Base-by-base conservation (phyloP, 2,113 vertebrate species). In the Scomber colias region DNA sequence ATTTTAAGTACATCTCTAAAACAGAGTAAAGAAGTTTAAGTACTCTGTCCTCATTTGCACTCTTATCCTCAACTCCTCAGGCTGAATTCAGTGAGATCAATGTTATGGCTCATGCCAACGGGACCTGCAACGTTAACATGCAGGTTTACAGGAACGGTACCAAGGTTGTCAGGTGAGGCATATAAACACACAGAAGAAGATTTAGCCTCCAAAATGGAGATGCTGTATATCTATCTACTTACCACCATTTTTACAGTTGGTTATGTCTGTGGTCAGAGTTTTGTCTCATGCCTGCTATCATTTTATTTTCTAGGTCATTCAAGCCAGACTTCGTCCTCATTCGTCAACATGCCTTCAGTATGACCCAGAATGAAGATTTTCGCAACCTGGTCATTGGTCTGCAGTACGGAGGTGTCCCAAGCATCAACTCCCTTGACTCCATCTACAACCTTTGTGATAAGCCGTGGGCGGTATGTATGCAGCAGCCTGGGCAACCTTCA, bases 401-500 rank as follows among this genome's bases (percentile, higher is more conserved):
- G 94, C 97, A 99, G 87, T 99, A 98, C 0, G 97, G 97, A 3
- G 97, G 96, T 12, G 83, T 98, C 21, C 96, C 96, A 14, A 96
- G 97, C 55, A 91, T 97, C 89, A 99, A 99, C 94, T 97, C 97
- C 1, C 92, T 99, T 30, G 95, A 97, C 46, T 97, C 97, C 35
- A 96, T 98, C 93, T 98, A 97, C 90, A 98, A 98, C 94, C 96
- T 99, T 89, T 98, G 97, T 49, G 97, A 99, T 95, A 98, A 98
- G 88, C 97, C 97, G 0, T 99, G 97, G 97, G 97, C 96, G 95
- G 97, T 99, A 94, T 16, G 90, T 67, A 31, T n/a, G 62, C 35
- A 63, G 21, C 48, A 78, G 49, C 8, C 16, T 49, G 12, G 65
- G 27, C 72, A 27, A 44, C 17, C 53, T 50, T 56, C 27, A 69